phyloP scores from a whole-genome alignment of 2,888 invertebrate genomes.

The Diadegma fenestrale region DNA sequence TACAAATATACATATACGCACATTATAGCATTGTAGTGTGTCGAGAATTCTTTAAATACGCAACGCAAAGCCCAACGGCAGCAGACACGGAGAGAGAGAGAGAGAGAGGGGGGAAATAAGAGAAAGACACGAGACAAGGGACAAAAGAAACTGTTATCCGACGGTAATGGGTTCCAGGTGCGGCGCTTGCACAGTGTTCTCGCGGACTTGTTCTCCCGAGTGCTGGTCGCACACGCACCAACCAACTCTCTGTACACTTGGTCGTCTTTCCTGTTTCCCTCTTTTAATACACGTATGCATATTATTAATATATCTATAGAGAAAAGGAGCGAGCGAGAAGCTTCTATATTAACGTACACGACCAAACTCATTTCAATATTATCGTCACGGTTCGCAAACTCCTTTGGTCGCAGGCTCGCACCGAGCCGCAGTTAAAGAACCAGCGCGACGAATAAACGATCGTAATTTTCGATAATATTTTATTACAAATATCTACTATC shows the following conservation, averaged over 20 bases:
- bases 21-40: conserved; percentile 53
- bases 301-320: conserved; percentile 6
- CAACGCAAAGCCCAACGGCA: conserved; percentile 63
- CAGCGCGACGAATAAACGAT: conserved; percentile 35
- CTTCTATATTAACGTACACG: neutral
- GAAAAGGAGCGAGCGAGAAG: neutral
- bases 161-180: conserved; percentile 79
- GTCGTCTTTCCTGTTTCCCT: conserved; percentile 57
- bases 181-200: conserved; percentile 54
- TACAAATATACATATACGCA: neutral
- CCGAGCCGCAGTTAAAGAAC: conserved; percentile 14
- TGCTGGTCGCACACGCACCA: conserved; percentile 24
- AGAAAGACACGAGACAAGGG: conserved; percentile 67
- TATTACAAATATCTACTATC: conserved; percentile 35
- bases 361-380: conserved; percentile 36
- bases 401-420: conserved; percentile 51
- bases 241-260: conserved; percentile 38
- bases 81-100: conserved; percentile 50
- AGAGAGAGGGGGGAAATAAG: conserved; percentile 11
- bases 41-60: conserved; percentile 74
- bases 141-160: conserved; percentile 78
- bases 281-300: neutral
- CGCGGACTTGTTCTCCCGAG: conserved; percentile 30
- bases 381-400: conserved; percentile 63
- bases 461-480: conserved; percentile 36